Evolutionary conservation across 2,888 invertebrate genomes (phyloP).

Genomic region (Aphrophora alni): DNA sequence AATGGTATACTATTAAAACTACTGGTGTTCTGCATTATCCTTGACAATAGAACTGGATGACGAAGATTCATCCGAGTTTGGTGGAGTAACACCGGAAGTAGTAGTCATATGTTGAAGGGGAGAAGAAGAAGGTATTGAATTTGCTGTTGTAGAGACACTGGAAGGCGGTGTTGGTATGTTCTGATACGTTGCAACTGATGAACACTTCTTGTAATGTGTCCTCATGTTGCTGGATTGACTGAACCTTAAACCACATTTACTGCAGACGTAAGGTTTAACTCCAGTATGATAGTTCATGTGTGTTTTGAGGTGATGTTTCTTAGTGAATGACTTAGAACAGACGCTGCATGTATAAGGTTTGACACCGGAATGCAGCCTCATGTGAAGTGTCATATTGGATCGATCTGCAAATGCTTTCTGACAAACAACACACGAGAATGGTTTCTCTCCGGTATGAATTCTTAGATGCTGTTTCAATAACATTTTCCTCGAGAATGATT

Average conservation of each 20-base stretch:
- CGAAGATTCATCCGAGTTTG: not conserved
- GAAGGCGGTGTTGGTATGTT: not conserved
- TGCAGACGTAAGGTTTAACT: constrained; percentile 77
- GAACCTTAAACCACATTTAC: constrained; percentile 74
- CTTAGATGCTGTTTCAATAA: constrained; percentile 81
- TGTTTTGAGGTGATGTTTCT: constrained; percentile 84
- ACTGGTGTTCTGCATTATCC: not conserved
- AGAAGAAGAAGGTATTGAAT: not conserved
- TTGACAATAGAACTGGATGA: not conserved
- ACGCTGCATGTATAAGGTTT: constrained; percentile 74
- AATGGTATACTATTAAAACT: too few relatives aligned
- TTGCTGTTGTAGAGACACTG: not conserved
- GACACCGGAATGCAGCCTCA: constrained; percentile 79
- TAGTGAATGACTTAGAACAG: constrained; percentile 81
- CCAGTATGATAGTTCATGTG: constrained; percentile 87
- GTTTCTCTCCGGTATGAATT: constrained; percentile 77
- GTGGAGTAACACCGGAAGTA: not conserved
- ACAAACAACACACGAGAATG: constrained; percentile 80
- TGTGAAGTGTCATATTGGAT: constrained; percentile 84
- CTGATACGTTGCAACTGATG: constrained; percentile 36
- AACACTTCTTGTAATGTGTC: constrained; percentile 82
- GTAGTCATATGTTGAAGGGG: constrained; percentile 20
- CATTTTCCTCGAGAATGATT: constrained; percentile 86
- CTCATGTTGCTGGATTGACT: constrained; percentile 89
- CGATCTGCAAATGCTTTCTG: constrained; percentile 84